phyloP scores from a whole-genome alignment of 1,140 invertebrate genomes.

The Megathymus violae region DNA sequence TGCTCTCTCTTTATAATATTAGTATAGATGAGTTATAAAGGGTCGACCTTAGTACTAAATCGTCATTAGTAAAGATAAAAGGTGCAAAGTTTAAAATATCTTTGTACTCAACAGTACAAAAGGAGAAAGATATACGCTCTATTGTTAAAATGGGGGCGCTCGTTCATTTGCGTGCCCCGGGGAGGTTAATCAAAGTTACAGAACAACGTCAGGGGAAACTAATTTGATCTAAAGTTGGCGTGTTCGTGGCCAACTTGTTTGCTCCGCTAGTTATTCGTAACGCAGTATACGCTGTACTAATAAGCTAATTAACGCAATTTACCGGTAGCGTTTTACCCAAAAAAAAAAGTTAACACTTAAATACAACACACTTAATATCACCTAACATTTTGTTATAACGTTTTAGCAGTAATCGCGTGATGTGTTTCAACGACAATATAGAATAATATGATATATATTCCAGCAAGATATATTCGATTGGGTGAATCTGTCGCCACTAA shows the following conservation, averaged over 20 bases:
- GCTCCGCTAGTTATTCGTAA: conserved; percentile 63
- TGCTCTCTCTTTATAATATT: no score
- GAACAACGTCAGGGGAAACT: conserved; percentile 62
- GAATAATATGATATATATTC: no score
- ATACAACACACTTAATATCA: no score
- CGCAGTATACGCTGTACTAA: conserved; percentile 49
- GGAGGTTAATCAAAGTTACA: conserved; percentile 71
- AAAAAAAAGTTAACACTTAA: no score
- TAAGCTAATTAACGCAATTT: conserved; percentile 5
- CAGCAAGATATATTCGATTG: conserved; percentile 15
- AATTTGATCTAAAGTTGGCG: conserved; percentile 73
- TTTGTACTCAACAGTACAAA: conserved; percentile 7
- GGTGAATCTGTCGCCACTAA: conserved; percentile 44
- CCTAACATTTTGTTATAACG: no score
- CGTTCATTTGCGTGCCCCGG: conserved; percentile 56
- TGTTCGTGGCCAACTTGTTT: conserved; percentile 61
- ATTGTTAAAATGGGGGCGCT: conserved; percentile 22
- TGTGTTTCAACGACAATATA: no score
- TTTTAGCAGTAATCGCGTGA: no score
- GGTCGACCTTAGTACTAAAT: no score
- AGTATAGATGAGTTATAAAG: no score
- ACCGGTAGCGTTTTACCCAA: no score
- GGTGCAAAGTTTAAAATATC: conserved; percentile 13
- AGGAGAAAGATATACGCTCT: conserved; percentile 10
- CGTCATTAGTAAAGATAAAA: no score